These are phyloP conservation scores for Nasonia longicornis DNA, from an alignment of 1,140 invertebrate genomes.

Conservation along the genomic window DNA sequence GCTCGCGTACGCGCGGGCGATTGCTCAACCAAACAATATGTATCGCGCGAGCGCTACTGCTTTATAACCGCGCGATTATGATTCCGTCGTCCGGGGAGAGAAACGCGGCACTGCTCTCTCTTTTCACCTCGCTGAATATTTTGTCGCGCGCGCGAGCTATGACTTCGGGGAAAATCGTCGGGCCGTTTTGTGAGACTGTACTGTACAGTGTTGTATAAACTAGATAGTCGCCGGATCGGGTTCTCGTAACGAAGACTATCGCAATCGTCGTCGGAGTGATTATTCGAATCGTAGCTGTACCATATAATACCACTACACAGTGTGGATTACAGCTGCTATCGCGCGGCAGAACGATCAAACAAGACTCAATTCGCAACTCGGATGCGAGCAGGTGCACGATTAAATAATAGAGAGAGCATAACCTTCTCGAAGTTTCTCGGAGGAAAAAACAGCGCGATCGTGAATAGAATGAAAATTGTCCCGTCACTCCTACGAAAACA, in stretches of 20 bases:
- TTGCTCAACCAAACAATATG: constrained; percentile 26
- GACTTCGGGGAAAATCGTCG: not conserved
- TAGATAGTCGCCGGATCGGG: too few relatives aligned
- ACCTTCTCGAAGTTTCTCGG: not conserved
- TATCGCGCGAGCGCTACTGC: not conserved
- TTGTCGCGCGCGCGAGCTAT: not conserved
- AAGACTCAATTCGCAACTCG: not conserved
- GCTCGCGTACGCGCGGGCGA: not conserved
- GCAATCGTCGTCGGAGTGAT: too few relatives aligned
- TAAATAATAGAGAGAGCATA: constrained; percentile 1
- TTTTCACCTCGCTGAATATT: not conserved
- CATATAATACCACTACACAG: too few relatives aligned
- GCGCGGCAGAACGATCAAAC: not conserved
- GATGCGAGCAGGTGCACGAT: not conserved
- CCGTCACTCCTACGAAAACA: not conserved
- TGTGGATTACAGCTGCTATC: not conserved
- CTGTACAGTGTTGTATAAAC: too few relatives aligned
- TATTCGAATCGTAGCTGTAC: too few relatives aligned
- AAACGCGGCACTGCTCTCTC: not conserved
- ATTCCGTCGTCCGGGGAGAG: not conserved
- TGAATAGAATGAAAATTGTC: not conserved
- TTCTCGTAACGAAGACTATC: too few relatives aligned
- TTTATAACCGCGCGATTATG: not conserved
- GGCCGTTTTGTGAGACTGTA: too few relatives aligned
- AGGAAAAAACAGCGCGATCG: not conserved